Evolutionary conservation across 2,113 vertebrate genomes (phyloP).

Genomic region (Campylorhamphus procurvoides): DNA sequence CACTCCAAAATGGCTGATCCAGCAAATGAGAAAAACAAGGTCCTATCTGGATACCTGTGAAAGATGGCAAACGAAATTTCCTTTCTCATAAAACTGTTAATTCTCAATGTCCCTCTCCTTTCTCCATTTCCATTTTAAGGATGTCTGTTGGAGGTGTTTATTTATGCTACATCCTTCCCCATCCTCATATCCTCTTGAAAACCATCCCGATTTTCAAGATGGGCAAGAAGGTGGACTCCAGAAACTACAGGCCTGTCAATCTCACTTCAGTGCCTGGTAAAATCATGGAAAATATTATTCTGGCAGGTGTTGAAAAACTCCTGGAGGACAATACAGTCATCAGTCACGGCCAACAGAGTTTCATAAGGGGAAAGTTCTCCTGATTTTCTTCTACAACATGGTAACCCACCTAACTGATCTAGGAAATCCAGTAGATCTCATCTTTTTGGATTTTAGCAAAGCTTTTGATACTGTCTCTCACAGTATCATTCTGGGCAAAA

Average conservation of each 20-base stretch:
- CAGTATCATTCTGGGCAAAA: not conserved
- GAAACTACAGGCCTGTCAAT: not conserved
- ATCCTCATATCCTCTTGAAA: not conserved
- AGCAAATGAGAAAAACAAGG: not conserved
- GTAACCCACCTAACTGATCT: not conserved
- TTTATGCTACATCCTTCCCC: not conserved
- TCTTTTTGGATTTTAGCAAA: not conserved
- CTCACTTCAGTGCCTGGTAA: not conserved
- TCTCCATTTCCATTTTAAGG: not conserved
- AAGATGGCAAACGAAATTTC: not conserved
- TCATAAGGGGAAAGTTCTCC: not conserved
- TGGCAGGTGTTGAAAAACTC: not conserved
- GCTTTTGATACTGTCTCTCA: not conserved
- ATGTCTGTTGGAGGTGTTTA: not conserved
- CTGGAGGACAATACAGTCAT: not conserved
- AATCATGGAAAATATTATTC: not conserved
- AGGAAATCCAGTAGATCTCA: not conserved
- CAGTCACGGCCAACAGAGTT: rapidly evolving
- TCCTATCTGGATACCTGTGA: not conserved
- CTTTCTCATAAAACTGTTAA: not conserved
- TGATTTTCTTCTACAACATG: not conserved
- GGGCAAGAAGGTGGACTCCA: not conserved
- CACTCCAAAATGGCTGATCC: not conserved
- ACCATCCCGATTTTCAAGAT: not conserved
- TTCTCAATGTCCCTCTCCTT: not conserved